These are phyloP conservation scores for Sinhomidia bicolor DNA, from an alignment of 2,888 invertebrate species.

Conservation along the genomic window DNA sequence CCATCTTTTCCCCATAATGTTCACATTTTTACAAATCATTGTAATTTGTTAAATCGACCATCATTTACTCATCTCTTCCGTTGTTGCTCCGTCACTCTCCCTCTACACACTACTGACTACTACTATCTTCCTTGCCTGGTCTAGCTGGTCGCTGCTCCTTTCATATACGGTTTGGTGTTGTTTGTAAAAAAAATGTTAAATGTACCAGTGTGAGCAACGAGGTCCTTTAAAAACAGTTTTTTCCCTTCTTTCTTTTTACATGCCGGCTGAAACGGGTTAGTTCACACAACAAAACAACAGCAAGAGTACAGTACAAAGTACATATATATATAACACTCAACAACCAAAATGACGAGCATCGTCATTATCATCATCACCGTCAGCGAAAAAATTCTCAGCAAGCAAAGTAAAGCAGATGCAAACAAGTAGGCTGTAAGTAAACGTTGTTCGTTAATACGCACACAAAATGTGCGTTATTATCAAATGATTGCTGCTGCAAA, in stretches of 20 bases:
- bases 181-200: not conserved
- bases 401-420: constrained; percentile 46
- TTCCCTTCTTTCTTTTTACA: not conserved
- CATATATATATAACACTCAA: no score
- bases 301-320: not conserved
- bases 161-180: not conserved
- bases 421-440: no score
- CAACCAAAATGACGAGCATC: not conserved
- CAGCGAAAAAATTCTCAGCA: not conserved
- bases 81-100: constrained; percentile 5
- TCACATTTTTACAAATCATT: constrained; percentile 66
- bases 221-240: constrained; percentile 46
- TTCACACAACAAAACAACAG: constrained; percentile 13
- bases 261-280: constrained; percentile 56
- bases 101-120: no score
- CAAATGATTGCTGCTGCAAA: not conserved
- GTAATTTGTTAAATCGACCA: constrained; percentile 71
- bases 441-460: constrained; percentile 49
- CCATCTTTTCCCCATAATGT: constrained; percentile 66
- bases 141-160: not conserved
- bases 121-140: not conserved
- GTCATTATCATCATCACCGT: no score
- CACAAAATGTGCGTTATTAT: constrained; percentile 22
- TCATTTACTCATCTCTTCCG: constrained; percentile 65
- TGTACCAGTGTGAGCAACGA: not conserved